phyloP scores from a whole-genome alignment of 2,113 vertebrate species.

The Hippocampus barbouri region DNA sequence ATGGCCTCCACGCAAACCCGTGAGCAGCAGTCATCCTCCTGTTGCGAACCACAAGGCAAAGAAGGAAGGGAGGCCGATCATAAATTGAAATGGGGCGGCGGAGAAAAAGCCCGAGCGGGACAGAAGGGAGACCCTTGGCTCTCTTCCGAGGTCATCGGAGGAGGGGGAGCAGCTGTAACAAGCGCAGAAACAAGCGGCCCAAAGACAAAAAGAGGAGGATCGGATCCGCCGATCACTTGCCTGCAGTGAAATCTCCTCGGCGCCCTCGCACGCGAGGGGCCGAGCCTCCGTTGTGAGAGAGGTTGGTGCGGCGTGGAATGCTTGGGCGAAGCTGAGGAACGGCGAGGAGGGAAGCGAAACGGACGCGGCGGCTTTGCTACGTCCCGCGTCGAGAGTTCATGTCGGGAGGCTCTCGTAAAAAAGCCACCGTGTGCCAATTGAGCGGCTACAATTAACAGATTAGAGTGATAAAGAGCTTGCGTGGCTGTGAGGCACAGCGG shows the following conservation, averaged over 20 bases:
- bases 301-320: neutral
- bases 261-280: slow-evolving; percentile 34
- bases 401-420: slow-evolving; percentile 81
- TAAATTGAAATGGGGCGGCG: slow-evolving; percentile 47
- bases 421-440: slow-evolving; percentile 84
- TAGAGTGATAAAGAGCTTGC: slow-evolving; percentile 85
- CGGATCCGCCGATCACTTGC: slow-evolving; percentile 52
- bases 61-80: slow-evolving; percentile 34
- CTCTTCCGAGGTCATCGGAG: slow-evolving; percentile 34
- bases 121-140: slow-evolving; percentile 57
- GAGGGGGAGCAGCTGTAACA: slow-evolving; percentile 26
- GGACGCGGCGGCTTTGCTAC: slow-evolving; percentile 68
- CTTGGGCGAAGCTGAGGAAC: neutral
- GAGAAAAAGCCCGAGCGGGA: slow-evolving; percentile 64
- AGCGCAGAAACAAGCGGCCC: slow-evolving; percentile 43
- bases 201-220: slow-evolving; percentile 49
- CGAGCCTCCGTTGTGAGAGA: slow-evolving; percentile 38
- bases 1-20: slow-evolving; percentile 15
- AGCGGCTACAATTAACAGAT: slow-evolving; percentile 89
- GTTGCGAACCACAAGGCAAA: slow-evolving; percentile 42
- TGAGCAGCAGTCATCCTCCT: slow-evolving; percentile 17
- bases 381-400: slow-evolving; percentile 74
- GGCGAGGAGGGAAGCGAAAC: slow-evolving; percentile 37
- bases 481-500: slow-evolving; percentile 72
- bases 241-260: slow-evolving; percentile 35